phyloP scores from a whole-genome alignment of 2,113 vertebrate species.

The Saiga tatarica region DNA sequence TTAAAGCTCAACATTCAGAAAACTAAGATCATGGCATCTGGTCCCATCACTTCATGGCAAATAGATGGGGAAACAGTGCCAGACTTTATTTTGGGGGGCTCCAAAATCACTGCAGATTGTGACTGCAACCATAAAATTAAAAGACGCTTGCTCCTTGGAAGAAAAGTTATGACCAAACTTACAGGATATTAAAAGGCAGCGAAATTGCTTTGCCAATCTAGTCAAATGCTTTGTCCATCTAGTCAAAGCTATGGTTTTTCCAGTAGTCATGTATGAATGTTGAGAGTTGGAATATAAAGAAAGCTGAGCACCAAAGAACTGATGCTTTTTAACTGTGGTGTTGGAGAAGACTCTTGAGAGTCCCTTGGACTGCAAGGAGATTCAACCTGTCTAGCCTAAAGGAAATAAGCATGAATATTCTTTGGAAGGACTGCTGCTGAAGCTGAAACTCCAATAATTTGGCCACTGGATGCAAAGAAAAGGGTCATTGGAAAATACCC shows the following conservation, averaged over 20 bases:
- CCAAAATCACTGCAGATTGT: not conserved
- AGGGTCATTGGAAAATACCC: not conserved
- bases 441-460: not conserved
- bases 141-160: not conserved
- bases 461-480: not conserved
- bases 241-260: not conserved
- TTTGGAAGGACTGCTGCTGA: not conserved
- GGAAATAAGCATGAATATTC: not conserved
- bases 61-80: not conserved
- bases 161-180: not conserved
- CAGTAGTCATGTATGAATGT: not conserved
- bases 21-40: not conserved
- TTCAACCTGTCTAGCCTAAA: not conserved
- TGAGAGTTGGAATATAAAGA: not conserved
- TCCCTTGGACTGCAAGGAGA: not conserved
- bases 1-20: not conserved
- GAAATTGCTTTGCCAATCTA: not conserved
- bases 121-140: not conserved
- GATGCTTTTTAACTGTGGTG: not conserved
- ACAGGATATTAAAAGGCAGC: not conserved
- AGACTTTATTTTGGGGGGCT: rapidly evolving
- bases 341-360: not conserved
- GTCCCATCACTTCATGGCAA: not conserved
- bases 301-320: not conserved
- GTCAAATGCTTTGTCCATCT: not conserved